These are phyloP conservation scores for Chaetodon trifasciatus DNA, from an alignment of 2,797 vertebrate species.

Conservation along the genomic window DNA sequence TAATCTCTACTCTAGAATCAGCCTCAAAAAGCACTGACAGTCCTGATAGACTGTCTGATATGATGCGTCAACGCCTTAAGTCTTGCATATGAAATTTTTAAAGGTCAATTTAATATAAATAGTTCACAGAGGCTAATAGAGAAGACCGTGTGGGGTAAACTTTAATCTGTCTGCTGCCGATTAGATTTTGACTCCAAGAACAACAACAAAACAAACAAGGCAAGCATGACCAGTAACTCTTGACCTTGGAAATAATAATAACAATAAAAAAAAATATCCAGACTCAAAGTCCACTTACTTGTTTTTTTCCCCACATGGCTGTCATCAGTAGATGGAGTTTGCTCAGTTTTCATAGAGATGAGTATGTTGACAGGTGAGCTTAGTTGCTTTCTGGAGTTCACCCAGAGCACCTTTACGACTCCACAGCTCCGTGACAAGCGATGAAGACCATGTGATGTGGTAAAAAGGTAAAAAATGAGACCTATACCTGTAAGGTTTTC, in stretches of 20 bases:
- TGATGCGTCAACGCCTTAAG: not conserved
- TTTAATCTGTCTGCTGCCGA: not conserved
- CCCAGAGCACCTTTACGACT: not conserved
- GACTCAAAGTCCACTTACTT: not conserved
- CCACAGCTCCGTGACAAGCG: not conserved
- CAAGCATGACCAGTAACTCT: not conserved
- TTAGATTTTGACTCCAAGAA: not conserved
- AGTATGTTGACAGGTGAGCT: not conserved
- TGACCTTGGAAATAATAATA: not conserved
- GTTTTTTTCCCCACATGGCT: not conserved
- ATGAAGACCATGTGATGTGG: not conserved
- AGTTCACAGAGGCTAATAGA: not conserved
- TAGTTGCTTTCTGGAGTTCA: not conserved
- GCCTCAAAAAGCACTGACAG: not conserved
- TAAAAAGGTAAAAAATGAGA: constrained; percentile 1
- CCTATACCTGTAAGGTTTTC: constrained; percentile 45
- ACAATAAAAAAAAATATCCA: not conserved
- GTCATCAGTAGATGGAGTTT: not conserved
- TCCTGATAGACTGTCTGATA: not conserved
- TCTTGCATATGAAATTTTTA: not conserved
- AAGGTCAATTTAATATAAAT: not conserved
- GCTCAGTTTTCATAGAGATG: not conserved
- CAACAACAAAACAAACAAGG: not conserved
- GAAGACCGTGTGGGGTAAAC: not conserved
- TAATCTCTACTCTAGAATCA: not conserved